Percentiles rank a stretch among this genome's conserved stretches.
Evolutionary conservation across 2,797 vertebrate species (phyloP).

Genomic region (Cercopithecus diana): DNA sequence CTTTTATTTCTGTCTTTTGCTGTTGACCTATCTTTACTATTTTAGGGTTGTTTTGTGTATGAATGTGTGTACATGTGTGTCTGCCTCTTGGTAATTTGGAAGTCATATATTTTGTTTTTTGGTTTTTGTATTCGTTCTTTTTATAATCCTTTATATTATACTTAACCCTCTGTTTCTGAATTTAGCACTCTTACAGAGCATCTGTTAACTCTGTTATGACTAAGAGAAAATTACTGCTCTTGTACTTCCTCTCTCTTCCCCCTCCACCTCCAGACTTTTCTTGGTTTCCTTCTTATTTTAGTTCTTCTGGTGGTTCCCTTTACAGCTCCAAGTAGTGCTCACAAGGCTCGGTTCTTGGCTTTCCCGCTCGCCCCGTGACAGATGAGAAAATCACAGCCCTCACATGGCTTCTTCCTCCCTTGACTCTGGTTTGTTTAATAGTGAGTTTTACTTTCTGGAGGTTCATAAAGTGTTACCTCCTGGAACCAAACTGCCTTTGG

Average conservation of each 20-base stretch:
- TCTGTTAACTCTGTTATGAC: conserved; percentile 69
- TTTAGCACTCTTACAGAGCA: conserved; percentile 49
- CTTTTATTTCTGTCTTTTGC: neutral
- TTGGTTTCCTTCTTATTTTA: conserved; percentile 53
- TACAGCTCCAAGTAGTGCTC: neutral
- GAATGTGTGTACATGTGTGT: neutral
- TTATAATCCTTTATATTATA: conserved; percentile 37
- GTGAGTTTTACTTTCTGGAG: neutral
- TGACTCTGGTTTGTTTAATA: neutral
- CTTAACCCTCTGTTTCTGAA: conserved; percentile 47
- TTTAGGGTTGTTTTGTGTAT: neutral
- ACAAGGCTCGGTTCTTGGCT: neutral
- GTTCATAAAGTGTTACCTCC: neutral
- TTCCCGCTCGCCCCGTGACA: rapidly evolving
- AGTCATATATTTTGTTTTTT: conserved; percentile 42
- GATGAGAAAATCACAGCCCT: too few species aligned
- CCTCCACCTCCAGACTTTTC: conserved; percentile 59
- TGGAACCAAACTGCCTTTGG: neutral
- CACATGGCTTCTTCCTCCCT: neutral
- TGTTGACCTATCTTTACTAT: neutral
- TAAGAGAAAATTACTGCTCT: conserved; percentile 73
- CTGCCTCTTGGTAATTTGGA: neutral
- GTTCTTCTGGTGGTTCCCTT: conserved; percentile 56
- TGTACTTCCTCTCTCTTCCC: conserved; percentile 54
- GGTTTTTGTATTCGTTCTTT: conserved; percentile 53